Evolutionary conservation across 2,113 vertebrate genomes (phyloP).

Genomic region (Cyphomyrus plagiostoma): DNA sequence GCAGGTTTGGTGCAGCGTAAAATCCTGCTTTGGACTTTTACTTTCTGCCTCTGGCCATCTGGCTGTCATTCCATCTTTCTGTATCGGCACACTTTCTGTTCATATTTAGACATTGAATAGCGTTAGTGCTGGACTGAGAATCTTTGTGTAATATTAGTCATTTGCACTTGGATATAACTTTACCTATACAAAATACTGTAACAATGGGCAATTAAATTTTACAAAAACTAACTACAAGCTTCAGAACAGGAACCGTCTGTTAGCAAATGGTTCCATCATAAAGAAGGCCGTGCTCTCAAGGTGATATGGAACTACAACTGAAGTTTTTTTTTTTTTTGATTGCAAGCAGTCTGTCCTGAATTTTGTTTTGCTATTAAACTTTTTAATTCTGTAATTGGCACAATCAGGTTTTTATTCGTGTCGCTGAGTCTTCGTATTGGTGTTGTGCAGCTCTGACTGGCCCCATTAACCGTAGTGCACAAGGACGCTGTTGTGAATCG

Average conservation of each 20-base stretch:
- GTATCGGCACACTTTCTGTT: not conserved
- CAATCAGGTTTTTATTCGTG: not conserved
- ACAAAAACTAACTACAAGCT: not conserved
- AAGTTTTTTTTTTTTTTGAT: too few relatives aligned
- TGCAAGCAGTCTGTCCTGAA: too few relatives aligned
- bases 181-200: not conserved
- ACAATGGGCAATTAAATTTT: not conserved
- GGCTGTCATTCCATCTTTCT: not conserved
- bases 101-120: not conserved
- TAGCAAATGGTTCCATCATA: not conserved
- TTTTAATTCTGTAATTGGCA: not conserved
- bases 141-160: not conserved
- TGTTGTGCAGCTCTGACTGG: not conserved
- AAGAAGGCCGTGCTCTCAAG: not conserved
- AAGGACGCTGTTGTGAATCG: too few relatives aligned
- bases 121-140: not conserved
- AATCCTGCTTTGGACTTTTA: too few relatives aligned
- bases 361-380: too few relatives aligned
- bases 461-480: not conserved
- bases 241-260: not conserved
- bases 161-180: not conserved
- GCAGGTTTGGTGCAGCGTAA: too few relatives aligned
- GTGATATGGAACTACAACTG: not conserved
- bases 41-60: not conserved
- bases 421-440: not conserved